phyloP scores from a whole-genome alignment of 2,888 invertebrate species.

The Rambutsinella grinnellia region DNA sequence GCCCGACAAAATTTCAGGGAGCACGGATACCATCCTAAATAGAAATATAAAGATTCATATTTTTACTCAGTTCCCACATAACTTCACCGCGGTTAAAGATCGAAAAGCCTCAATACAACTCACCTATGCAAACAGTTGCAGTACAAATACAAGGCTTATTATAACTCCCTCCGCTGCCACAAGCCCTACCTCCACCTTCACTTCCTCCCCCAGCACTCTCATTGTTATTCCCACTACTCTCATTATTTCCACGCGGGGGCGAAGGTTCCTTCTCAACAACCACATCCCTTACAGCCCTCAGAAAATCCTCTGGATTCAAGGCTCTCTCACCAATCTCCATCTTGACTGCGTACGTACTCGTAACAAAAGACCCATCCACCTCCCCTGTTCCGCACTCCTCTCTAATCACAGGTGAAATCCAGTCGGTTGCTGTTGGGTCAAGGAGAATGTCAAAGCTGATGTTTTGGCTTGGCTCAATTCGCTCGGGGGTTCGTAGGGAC shows the following conservation, averaged over 20 bases:
- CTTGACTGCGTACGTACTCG: slow-evolving; percentile 26
- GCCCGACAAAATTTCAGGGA: slow-evolving; percentile 82
- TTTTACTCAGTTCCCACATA: too few relatives aligned
- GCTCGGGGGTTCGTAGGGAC: slow-evolving; percentile 22
- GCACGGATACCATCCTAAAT: slow-evolving; percentile 91
- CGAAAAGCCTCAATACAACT: too few relatives aligned
- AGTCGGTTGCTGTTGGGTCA: slow-evolving; percentile 28
- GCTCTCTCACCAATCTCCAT: slow-evolving; percentile 38
- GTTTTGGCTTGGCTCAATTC: slow-evolving; percentile 24
- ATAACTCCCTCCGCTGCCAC: too few relatives aligned
- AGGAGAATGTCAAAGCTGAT: slow-evolving; percentile 28
- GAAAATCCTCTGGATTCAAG: slow-evolving; percentile 53
- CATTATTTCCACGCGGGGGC: too few relatives aligned
- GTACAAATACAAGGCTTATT: slow-evolving; percentile 22
- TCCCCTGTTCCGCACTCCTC: slow-evolving; percentile 26
- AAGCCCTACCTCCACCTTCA: too few relatives aligned
- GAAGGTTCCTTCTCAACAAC: too few relatives aligned
- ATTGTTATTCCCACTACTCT: too few relatives aligned
- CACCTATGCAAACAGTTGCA: slow-evolving; percentile 15
- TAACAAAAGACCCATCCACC: slow-evolving; percentile 5
- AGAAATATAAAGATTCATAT: slow-evolving; percentile 69
- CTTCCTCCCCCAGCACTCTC: too few relatives aligned
- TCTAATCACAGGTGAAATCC: slow-evolving; percentile 44
- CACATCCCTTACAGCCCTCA: slow-evolving; percentile 55
- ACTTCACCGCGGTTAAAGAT: too few relatives aligned